phyloP scores from a whole-genome alignment of 2,888 invertebrate genomes.

The Chrysomela aeneicollis region DNA sequence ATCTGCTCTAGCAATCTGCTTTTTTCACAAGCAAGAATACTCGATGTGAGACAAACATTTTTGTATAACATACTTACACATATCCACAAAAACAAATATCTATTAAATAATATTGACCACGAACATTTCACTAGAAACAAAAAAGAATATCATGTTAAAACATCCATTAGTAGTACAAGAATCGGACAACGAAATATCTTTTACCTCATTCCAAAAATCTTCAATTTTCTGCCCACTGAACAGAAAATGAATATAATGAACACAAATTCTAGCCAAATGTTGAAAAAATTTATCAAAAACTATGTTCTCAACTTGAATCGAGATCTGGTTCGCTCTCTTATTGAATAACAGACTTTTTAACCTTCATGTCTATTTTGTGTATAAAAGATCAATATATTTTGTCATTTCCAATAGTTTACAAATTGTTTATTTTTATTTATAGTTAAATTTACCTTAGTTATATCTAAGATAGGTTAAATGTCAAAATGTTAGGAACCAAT shows the following conservation, averaged over 20 bases:
- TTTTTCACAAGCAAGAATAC: constrained; percentile 10
- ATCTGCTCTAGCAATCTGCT: constrained; percentile 14
- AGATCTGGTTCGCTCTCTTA: constrained; percentile 4
- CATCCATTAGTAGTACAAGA: not conserved
- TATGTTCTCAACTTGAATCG: constrained; percentile 15
- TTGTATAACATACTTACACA: constrained; percentile 4
- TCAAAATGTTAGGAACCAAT: no score
- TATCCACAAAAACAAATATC: constrained; percentile 14
- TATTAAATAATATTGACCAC: constrained; percentile 19
- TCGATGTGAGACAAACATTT: constrained; percentile 19
- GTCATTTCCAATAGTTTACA: no score
- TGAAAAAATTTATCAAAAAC: constrained; percentile 9
- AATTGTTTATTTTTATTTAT: not conserved
- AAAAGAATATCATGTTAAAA: constrained; percentile 14
- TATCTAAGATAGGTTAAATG: no score
- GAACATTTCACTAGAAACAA: constrained; percentile 5
- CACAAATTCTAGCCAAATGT: constrained; percentile 10
- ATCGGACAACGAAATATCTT: constrained; percentile 14
- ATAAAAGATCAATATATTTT: no score
- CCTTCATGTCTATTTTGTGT: no score
- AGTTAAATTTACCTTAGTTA: constrained; percentile 7
- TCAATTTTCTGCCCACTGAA: constrained; percentile 14
- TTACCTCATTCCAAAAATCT: constrained; percentile 11
- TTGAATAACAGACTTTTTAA: not conserved
- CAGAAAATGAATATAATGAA: constrained; percentile 18